phyloP scores from a whole-genome alignment of 1,140 invertebrate species.

The Chironomus striatipennis region DNA sequence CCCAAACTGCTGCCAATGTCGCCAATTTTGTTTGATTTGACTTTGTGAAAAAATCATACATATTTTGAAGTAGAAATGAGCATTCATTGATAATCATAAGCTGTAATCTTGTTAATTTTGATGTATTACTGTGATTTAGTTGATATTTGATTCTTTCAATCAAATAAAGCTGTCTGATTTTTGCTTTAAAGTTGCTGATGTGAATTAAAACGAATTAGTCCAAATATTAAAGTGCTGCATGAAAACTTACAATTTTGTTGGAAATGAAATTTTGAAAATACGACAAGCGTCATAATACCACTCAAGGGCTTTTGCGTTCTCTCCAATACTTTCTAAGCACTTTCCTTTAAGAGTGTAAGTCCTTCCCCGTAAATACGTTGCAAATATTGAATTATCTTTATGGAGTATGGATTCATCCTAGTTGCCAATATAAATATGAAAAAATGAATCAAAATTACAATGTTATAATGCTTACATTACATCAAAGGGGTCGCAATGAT shows the following conservation, averaged over 20 bases:
- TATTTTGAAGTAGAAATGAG: not conserved
- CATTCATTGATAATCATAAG: not conserved
- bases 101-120: not conserved
- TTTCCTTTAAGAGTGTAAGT: not conserved
- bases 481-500: too few species aligned
- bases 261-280: not conserved
- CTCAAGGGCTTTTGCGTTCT: not conserved
- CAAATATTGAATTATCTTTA: not conserved
- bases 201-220: not conserved
- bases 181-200: not conserved
- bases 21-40: not conserved
- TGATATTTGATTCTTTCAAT: not conserved
- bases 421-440: too few species aligned
- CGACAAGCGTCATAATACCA: not conserved
- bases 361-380: not conserved
- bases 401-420: not conserved
- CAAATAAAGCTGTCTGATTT: not conserved
- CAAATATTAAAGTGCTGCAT: not conserved
- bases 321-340: not conserved
- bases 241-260: not conserved
- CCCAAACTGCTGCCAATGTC: not conserved
- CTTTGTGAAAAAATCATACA: not conserved
- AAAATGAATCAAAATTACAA: not conserved
- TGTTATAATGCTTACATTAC: too few species aligned
- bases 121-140: not conserved